Conservation (phyloP, 2,797 vertebrate species). For the Sebastes kiyomatsui region DNA sequence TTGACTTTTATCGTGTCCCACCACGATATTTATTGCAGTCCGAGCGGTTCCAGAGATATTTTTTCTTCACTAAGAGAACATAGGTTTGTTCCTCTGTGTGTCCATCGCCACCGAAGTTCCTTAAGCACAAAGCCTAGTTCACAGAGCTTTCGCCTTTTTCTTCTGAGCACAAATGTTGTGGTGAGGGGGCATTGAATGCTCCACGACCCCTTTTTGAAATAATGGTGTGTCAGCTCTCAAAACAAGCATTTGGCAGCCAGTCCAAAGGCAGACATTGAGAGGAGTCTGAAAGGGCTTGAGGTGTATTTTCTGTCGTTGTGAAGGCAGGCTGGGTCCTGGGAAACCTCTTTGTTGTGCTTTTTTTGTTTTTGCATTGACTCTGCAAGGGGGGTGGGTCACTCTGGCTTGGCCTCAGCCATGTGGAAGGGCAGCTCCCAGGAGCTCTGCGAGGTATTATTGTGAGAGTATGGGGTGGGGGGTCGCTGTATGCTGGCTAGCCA, state of each 20-base stretch:
- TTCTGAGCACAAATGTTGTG: not conserved
- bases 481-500: conserved; percentile 53
- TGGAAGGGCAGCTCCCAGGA: conserved; percentile 77
- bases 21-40: not conserved
- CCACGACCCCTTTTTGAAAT: not conserved
- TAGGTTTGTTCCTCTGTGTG: not conserved
- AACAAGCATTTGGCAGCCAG: not conserved
- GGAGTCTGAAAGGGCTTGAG: conserved; percentile 7
- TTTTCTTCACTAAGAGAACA: not conserved
- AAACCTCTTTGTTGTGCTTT: conserved; percentile 72
- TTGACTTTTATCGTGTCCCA: not conserved
- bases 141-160: not conserved
- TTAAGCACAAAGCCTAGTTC: not conserved
- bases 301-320: conserved; percentile 25
- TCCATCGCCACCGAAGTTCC: not conserved
- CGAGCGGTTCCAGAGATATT: not conserved
- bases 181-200: not conserved
- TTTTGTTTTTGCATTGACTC: conserved; percentile 45
- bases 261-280: conserved; percentile 24
- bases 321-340: conserved; percentile 17
- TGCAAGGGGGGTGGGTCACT: conserved; percentile 64
- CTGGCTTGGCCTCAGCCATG: conserved; percentile 58
- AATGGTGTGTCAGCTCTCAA: not conserved
- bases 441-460: conserved; percentile 73
- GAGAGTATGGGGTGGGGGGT: conserved; percentile 39